Percentiles rank a stretch among this genome's conserved stretches.
Evolutionary conservation across 2,797 vertebrate species (phyloP).

Genomic region (Trachops cirrhosus): DNA sequence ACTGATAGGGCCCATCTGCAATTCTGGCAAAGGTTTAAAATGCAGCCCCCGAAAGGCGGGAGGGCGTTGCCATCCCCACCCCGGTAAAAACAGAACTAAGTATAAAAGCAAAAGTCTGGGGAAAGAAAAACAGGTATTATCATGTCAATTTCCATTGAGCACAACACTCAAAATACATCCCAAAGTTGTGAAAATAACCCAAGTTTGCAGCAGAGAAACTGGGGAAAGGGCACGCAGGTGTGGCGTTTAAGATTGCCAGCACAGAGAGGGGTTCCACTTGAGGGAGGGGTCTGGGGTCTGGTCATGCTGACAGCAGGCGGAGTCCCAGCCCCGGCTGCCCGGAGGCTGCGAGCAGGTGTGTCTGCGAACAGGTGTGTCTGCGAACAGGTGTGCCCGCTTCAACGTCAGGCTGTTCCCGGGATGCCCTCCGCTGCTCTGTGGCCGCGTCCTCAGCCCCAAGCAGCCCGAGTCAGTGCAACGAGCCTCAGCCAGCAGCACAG

Average conservation of each 20-base stretch:
- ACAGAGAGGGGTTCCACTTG: conserved; percentile 15
- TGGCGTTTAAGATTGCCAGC: conserved; percentile 17
- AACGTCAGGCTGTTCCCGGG: fast-evolving
- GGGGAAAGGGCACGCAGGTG: conserved; percentile 52
- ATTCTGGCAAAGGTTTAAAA: conserved; percentile 27
- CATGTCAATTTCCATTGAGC: neutral
- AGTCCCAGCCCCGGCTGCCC: neutral
- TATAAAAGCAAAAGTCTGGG: neutral
- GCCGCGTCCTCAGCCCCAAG: neutral
- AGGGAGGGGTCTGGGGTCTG: neutral
- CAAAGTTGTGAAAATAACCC: neutral
- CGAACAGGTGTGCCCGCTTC: neutral
- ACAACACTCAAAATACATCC: conserved; percentile 56
- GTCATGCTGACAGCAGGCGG: conserved; percentile 43
- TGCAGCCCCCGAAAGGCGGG: neutral
- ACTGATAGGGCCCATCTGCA: neutral
- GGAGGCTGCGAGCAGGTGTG: neutral
- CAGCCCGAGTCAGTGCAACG: fast-evolving
- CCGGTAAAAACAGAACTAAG: neutral
- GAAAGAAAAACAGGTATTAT: neutral
- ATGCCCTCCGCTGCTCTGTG: fast-evolving
- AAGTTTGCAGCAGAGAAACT: conserved; percentile 47
- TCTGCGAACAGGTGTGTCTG: neutral
- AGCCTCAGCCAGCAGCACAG: fast-evolving
- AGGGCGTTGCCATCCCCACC: neutral